Evolutionary conservation across 2,797 vertebrate species (phyloP), one percentile per base, ranked within the genome.

Genomic region (Lithobates sylvaticus): DNA sequence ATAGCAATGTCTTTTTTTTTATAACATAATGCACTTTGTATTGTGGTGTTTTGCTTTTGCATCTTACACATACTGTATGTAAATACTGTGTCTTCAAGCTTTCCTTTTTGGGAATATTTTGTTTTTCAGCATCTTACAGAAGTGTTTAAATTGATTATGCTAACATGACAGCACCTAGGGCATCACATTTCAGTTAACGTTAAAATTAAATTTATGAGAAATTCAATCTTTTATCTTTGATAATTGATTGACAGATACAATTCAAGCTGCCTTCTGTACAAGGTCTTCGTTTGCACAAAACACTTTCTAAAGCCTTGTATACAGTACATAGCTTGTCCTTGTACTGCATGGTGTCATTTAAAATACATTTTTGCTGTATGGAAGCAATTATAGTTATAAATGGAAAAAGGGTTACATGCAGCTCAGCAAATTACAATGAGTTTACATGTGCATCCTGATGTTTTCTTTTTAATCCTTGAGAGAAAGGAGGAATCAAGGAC

Each of bases 381-480:
- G 83, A 89, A 89, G 89, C 88, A 88, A 85, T 88, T 91, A 93
- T 89, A 92, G 91, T 89, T 90, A 94, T 88, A 88, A 83, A 79
- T 87, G 44, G 34, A 42, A 74, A 87, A 90, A 88, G 23, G n/a
- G 71, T 84, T 88, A 89, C 68, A 88, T 88, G 78, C 86, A 89
- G 12, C 79, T 88, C 84, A 88, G 86, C 68, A 78, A 92, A 92
- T 92, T 90, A 89, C 72, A 89, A 76, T 87, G 88, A 91, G 89
- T 91, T 90, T 91, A 88, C 67, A 90, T 77, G 86, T 84, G 16
- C 73, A 75, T 16, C 78, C 88, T 86, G 61, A 88, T 80, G 76
- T 87, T 87, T 87, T 90, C 44, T 26, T 89, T 90, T 78, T 86
- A 90, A 89, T 77, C 84, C 72, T 87, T 85, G 86, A 92, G 81